Evolutionary conservation across 2,113 vertebrate species (phyloP), one percentile per base, ranked within the genome.

Genomic region (Eubucco bourcierii): DNA sequence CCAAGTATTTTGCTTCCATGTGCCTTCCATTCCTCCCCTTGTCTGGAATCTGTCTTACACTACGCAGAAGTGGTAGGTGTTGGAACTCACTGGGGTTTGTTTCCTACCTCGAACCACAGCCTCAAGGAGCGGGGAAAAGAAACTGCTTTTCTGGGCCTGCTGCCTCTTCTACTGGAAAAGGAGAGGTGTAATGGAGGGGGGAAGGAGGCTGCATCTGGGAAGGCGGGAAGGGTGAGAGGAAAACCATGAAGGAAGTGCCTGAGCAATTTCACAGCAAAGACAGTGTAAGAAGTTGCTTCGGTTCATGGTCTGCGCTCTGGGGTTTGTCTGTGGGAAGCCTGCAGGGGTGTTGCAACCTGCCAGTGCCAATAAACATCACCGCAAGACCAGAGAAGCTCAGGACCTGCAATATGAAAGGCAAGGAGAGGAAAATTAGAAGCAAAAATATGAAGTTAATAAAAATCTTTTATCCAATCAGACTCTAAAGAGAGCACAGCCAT

Each of bases 391-490:
- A 92, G 93, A 72, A 94, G 33, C 27, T 81, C 82, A 63, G 68
- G 84, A 83, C 88, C 93, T 97, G 84, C 68, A 87, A 90, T 95
- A 94, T 95, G 95, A 97, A 97, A 97, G 96, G 95, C 90, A 96
- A 95, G 91, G 92, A 93, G 90, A 94, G 74, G 94, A 95, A 97
- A 97, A 97, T 97, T 93, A 97, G 96, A 97, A 94, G 95, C 39
- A 93, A 97, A 95, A 98, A 98, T 96, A 95, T 97, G 97, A 97
- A 97, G 92, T 98, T 97, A 98, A 98, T 98, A 98, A 98, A 97
- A 97, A 93, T 90, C 95, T 79, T 96, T 96, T 87, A 97, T 97
- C 95, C 97, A 97, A 96, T 97, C 97, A 97, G 93, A 92, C 94
- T 96, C 95, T 78, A 81, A 96, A 97, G 93, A 85, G 90, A 96